phyloP scores from a whole-genome alignment of 2,113 vertebrate species.

The Charina bottae region DNA sequence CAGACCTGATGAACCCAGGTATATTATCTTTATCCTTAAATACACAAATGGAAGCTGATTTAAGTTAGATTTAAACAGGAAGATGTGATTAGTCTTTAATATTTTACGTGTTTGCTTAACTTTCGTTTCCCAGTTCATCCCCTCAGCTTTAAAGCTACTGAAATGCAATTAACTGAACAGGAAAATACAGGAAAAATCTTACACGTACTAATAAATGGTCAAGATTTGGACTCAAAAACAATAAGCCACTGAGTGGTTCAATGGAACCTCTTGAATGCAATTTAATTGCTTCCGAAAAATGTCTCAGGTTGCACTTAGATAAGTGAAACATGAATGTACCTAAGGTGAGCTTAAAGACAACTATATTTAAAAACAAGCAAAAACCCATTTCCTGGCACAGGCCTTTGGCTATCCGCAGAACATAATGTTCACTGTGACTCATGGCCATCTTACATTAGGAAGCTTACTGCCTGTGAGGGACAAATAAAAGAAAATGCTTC shows the following conservation, averaged over 20 bases:
- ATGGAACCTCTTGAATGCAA: background rate
- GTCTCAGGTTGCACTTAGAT: constrained; percentile 6
- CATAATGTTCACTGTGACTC: background rate
- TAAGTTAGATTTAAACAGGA: constrained; percentile 31
- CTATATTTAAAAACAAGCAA: background rate
- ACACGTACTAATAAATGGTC: background rate
- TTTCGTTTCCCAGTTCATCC: constrained; percentile 17
- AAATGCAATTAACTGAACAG: constrained; percentile 30
- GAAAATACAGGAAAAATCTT: background rate
- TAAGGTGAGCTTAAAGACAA: background rate
- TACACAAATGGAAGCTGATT: constrained; percentile 22
- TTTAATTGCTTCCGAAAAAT: constrained; percentile 6
- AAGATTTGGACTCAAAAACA: constrained; percentile 3
- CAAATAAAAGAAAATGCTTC: constrained; percentile 37
- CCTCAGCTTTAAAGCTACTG: constrained; percentile 25
- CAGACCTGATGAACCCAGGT: constrained; percentile 13
- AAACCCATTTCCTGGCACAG: background rate
- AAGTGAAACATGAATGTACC: constrained; percentile 24
- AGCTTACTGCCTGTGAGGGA: background rate
- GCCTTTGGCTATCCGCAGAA: background rate
- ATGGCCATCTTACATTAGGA: background rate
- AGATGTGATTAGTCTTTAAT: constrained; percentile 23
- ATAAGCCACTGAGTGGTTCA: background rate
- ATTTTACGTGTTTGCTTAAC: constrained; percentile 38
- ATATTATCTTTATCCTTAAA: constrained; percentile 31